Base-by-base conservation (phyloP, 2,888 invertebrate genomes). In the Eulithis prunata region DNA sequence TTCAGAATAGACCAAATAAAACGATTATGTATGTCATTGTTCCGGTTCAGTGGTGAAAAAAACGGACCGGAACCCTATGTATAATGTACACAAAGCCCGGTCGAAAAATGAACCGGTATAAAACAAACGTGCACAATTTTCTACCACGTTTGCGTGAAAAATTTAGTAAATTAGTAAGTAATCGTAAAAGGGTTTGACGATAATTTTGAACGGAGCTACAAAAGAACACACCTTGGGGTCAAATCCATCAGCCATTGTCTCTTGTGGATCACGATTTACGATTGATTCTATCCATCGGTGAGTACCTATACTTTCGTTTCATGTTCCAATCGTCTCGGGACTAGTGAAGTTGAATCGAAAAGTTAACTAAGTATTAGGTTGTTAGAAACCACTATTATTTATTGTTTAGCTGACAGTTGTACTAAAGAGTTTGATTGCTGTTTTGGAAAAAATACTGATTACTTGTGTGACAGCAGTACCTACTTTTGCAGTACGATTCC, bases 281-380 rank as follows among this genome's bases (percentile, higher is more conserved):
- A 67, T 60, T 67, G 67, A 63, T 63, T 63, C 43, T 21, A 36
- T 52, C 60, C 38, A 59, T 63, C 55, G 61, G 61, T 49, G 59
- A 21, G 21, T 21, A 21, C 21, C 36, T 41, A n/a, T n/a, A 32
- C 11, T 52, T 59, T 66, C 43, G 56, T 59, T 66, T 62, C 47
- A 54, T 62, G 54, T 54, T 41, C 45, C 45, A 49, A 43, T 47
- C 36, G 57, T 57, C 60, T 64, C 52, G 36, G 45, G 61, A 57
- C 62, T 58, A 36, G 38, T 57, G 47, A 41, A 57, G 21, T 13
- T 13, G 45, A 52, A 62, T 59, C 55, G 13, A 57, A 62, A 57
- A 62, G 38, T 57, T 62, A 32, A 41, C 28, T 52, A 13, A n/a
- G 32, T 11, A 61, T 28, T 47, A 38, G 38, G 38, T 54, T 38